Conservation (phyloP, 2,113 vertebrate species). For the Neolamprologus falcicula region DNA sequence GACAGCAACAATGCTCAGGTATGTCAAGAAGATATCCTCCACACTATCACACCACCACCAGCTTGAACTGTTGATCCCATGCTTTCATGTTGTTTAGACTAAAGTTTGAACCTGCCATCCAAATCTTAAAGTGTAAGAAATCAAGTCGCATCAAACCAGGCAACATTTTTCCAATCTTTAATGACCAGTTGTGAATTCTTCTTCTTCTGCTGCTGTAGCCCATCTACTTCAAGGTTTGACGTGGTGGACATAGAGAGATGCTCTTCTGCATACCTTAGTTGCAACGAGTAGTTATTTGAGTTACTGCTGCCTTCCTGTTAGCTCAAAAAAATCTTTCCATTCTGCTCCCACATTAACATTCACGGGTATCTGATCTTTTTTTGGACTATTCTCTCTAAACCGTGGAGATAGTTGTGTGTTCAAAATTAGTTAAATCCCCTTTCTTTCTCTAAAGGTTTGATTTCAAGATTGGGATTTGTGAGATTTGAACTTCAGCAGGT, state of each 20-base stretch:
- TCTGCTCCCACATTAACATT: background rate
- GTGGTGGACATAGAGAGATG: background rate
- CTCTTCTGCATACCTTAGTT: background rate
- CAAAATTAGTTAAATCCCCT: background rate
- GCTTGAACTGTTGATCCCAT: background rate
- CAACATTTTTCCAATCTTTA: background rate
- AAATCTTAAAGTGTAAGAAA: background rate
- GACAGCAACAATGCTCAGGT: background rate
- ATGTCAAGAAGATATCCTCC: background rate
- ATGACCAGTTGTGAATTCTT: background rate
- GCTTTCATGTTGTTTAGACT: background rate
- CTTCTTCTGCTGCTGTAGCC: background rate
- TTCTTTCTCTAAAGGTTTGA: rapidly evolving
- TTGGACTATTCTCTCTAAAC: background rate
- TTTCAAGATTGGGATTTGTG: background rate
- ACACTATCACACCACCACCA: background rate
- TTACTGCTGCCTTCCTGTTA: background rate
- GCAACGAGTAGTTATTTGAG: background rate
- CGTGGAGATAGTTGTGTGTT: background rate
- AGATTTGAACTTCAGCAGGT: background rate
- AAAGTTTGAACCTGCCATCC: background rate
- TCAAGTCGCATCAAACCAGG: background rate
- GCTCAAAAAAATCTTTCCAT: background rate
- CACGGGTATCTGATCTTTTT: background rate
- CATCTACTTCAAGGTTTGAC: background rate